Percentiles rank a stretch among this genome's conserved stretches.
phyloP scores from a whole-genome alignment of 2,888 invertebrate genomes.

The Cheilosia urbana region DNA sequence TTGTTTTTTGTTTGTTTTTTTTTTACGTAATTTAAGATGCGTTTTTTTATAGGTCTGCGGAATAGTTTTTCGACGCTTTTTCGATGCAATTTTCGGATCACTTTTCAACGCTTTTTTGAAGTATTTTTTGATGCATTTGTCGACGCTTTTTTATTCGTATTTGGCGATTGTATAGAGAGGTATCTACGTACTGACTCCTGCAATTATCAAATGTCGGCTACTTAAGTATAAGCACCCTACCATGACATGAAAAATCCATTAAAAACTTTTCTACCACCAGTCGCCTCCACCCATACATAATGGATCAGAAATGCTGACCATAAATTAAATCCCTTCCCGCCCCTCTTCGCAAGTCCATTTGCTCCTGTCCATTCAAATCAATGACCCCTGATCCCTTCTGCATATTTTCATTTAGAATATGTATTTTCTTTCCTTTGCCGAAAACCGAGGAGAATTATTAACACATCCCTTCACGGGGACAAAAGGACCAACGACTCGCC shows the following conservation, averaged over 20 bases:
- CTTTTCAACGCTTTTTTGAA: no score
- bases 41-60: no score
- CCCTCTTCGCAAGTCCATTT: not conserved
- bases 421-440: conserved; percentile 46
- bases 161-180: no score
- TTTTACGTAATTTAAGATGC: no score
- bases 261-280: conserved; percentile 32
- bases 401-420: conserved; percentile 31
- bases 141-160: no score
- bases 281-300: not conserved
- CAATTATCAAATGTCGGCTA: no score
- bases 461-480: conserved; percentile 71
- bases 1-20: no score
- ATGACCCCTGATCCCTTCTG: conserved; percentile 43
- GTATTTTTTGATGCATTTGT: no score
- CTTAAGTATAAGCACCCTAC: not conserved
- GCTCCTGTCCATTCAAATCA: conserved; percentile 30
- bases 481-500: conserved; percentile 52
- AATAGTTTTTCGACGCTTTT: no score
- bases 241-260: conserved; percentile 30
- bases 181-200: no score
- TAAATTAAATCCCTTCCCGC: conserved; percentile 36
- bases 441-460: conserved; percentile 63
- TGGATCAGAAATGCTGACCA: conserved; percentile 45
- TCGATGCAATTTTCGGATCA: no score